Evolutionary conservation across 2,797 vertebrate species (phyloP), one percentile per base, ranked within the genome.

Genomic region (Spatula versicolor): DNA sequence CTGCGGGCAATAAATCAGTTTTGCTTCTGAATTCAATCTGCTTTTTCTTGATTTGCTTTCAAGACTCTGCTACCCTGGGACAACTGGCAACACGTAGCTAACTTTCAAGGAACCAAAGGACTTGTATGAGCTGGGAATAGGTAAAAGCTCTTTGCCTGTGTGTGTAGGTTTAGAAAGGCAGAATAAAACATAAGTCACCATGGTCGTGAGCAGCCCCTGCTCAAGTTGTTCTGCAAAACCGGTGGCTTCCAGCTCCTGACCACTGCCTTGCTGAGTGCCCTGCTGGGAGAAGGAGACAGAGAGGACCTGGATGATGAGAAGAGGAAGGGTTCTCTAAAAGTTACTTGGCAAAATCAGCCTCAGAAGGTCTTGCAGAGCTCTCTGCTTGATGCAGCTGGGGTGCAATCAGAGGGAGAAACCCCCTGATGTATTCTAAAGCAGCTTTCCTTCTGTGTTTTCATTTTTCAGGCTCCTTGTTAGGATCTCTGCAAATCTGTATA

Each of bases 381-480:
- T 75, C 30, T 35, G 48, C 22, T 80, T 0, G 0, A 39, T 87
- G 76, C 59, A 83, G 39, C 23, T 79, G 52, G 52, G 9, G 16
- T 45, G 19, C 59, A 78, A 80, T 30, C 0, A 0, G 31, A 58
- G 20, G 66, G 43, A 43, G 69, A 68, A 31, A 86, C 50, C 0
- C 5, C 43, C 37, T 17, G 67, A 88, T 28, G 28, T 73, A 62
- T 76, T 52, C 81, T 74, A 43, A 58, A 67, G 28, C 64, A 88
- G 78, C 11, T 90, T 85, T 72, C 77, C 28, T 72, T 78, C 31
- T 60, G 86, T 86, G 31, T 45, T 95, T 91, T 68, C 37, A 39
- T 48, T 94, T 80, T 88, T 50, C 85, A 82, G 46, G 19, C 52
- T 80, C 20, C 25, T 95, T 33, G 13, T 45, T 77, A n/a, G 67